Percentiles rank a stretch among this genome's conserved stretches.
Conservation (phyloP, 1,140 invertebrate genomes). For the Schlechtendalia chinensis region DNA sequence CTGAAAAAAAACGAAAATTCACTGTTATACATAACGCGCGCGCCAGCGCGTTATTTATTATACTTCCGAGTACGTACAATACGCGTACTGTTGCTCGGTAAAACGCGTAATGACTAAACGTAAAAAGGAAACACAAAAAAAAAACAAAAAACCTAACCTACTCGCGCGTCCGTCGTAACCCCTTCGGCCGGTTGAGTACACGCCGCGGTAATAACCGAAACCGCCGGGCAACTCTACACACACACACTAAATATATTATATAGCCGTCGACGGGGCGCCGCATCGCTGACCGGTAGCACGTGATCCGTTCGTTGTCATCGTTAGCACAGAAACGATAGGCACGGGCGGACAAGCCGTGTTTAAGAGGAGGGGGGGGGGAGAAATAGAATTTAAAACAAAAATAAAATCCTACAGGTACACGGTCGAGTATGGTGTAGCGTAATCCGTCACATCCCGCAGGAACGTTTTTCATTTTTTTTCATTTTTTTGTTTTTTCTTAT, state of each 20-base stretch:
- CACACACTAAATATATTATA: too few relatives aligned
- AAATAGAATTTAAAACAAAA: too few relatives aligned
- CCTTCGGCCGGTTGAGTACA: not conserved
- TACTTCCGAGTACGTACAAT: not conserved
- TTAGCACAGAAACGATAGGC: not conserved
- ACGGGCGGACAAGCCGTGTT: too few relatives aligned
- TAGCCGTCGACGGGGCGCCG: too few relatives aligned
- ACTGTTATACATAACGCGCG: not conserved
- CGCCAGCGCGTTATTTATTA: slow-evolving; percentile 14
- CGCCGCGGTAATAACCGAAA: not conserved
- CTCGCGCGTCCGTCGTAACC: not conserved
- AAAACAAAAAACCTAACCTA: not conserved
- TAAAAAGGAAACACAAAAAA: not conserved
- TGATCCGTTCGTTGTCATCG: slow-evolving; percentile 45
- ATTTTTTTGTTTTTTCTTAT: too few relatives aligned
- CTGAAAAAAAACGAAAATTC: slow-evolving; percentile 19
- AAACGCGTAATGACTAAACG: slow-evolving; percentile 13
- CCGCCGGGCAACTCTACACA: not conserved
- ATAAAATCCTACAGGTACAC: too few relatives aligned
- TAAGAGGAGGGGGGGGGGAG: too few relatives aligned
- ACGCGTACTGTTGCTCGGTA: not conserved
- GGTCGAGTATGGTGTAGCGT: not conserved
- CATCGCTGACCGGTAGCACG: not conserved
- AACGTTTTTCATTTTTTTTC: slow-evolving; percentile 6
- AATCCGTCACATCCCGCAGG: slow-evolving; percentile 11